Evolutionary conservation across 2,797 vertebrate species (phyloP), one percentile per base, ranked within the genome.

Genomic region (Phrynocephalus forsythii): DNA sequence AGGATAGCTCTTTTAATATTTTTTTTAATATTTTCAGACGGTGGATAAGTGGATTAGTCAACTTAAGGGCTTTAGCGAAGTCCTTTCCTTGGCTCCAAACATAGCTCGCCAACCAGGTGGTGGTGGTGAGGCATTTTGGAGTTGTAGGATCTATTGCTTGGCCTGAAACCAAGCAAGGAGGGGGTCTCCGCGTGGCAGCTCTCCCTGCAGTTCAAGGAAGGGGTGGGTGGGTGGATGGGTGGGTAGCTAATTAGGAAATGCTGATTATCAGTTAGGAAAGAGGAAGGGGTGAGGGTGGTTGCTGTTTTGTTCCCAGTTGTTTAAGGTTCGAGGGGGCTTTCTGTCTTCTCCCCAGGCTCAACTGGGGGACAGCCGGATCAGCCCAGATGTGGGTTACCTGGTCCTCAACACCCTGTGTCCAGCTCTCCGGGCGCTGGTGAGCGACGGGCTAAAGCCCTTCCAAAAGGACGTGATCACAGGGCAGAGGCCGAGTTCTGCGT

Each of bases 401-500:
- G 97, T 99, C 94, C 97, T 99, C 96, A 97, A 97, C 94, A 97
- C 97, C 52, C 97, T 99, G 83, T 99, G 99, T 92, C 98, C 98
- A 0, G 98, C 98, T 1, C 97, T 99, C 86, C 96, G 96, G 18
- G 95, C 95, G 88, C 85, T 99, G 96, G 97, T 99, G 95, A 97
- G 96, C 0, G 98, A 99, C 0, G 98, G 98, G 76, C 96, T 99
- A 90, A 99, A 98, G 94, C 98, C 98, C 0, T 98, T 98, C 95
- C 98, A 98, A 96, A 99, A 98, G 96, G 99, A 99, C 88, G 94
- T 99, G 44, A 99, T 99, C 91, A 97, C 98, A 1, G 99, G 99
- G 89, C 97, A 98, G 93, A 97, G 98, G 92, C 97, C 97, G 83
- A 98, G 97, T 86, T 98, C 98, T 5, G 97, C 98, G 56, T 99